These are phyloP conservation scores for Tachystola acroxantha DNA, from an alignment of 2,888 invertebrate genomes.

Conservation along the genomic window DNA sequence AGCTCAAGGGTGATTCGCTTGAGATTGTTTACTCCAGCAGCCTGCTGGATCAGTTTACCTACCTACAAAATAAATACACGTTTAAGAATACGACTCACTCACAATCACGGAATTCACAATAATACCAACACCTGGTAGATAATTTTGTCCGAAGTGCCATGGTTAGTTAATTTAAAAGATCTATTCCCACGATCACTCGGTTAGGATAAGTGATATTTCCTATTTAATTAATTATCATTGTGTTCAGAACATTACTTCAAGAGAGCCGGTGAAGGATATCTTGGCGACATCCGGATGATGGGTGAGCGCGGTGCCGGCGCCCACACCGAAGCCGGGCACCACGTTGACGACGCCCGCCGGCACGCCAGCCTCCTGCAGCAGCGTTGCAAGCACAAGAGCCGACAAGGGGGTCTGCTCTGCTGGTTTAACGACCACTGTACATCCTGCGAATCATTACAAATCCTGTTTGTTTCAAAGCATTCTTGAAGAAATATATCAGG, in stretches of 20 bases:
- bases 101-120: slow-evolving; percentile 66
- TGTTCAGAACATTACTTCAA: slow-evolving; percentile 39
- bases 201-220: no score
- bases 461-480: no score
- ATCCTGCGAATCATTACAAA: slow-evolving; percentile 63
- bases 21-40: slow-evolving; percentile 86
- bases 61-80: slow-evolving; percentile 88
- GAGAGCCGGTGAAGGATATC: slow-evolving; percentile 85
- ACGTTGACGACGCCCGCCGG: slow-evolving; percentile 95
- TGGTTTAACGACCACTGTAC: slow-evolving; percentile 92
- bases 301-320: slow-evolving; percentile 87
- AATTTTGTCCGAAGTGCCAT: no score
- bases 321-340: slow-evolving; percentile 91
- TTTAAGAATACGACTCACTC: slow-evolving; percentile 31
- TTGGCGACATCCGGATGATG: slow-evolving; percentile 88
- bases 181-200: no score
- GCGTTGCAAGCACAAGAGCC: slow-evolving; percentile 90
- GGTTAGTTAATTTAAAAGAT: no score
- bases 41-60: slow-evolving; percentile 77
- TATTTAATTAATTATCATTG: no score
- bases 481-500: no score
- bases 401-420: slow-evolving; percentile 98
- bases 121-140: no score
- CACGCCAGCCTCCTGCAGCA: slow-evolving; percentile 92
- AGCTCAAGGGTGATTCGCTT: slow-evolving; percentile 91